Conservation (phyloP, 2,113 vertebrate species). For the Scartelaos histophorus region DNA sequence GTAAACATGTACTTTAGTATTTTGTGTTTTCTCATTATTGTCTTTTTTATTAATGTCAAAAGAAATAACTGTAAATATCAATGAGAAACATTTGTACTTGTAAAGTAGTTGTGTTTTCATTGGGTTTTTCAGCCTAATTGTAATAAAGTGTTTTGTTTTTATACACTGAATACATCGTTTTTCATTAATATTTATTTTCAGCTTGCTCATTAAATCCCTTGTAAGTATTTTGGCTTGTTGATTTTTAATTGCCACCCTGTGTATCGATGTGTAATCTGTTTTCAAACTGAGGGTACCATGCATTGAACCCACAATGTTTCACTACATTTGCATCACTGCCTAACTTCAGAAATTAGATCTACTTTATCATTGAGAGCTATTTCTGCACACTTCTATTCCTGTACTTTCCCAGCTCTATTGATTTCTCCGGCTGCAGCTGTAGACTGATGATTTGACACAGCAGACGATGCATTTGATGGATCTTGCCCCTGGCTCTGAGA, state of each 20-base stretch:
- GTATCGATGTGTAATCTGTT: too few relatives aligned
- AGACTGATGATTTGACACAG: neutral
- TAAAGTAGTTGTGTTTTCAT: slow-evolving; percentile 87
- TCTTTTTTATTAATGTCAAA: slow-evolving; percentile 73
- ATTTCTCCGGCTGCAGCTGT: neutral
- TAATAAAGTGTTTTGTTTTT: slow-evolving; percentile 94
- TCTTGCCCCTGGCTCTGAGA: slow-evolving; percentile 2
- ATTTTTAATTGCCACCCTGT: too few relatives aligned
- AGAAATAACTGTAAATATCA: slow-evolving; percentile 83
- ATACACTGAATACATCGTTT: slow-evolving; percentile 73
- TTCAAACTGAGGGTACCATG: neutral
- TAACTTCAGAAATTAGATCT: neutral
- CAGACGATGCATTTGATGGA: neutral
- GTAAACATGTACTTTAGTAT: slow-evolving; percentile 78
- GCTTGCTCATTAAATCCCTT: slow-evolving; percentile 61
- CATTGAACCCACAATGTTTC: too few relatives aligned
- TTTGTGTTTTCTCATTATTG: slow-evolving; percentile 67
- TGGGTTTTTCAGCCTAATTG: slow-evolving; percentile 80
- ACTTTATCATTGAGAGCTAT: neutral
- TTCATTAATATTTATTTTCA: slow-evolving; percentile 14
- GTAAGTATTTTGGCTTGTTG: slow-evolving; percentile 56
- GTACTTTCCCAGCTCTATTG: neutral
- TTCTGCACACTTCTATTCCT: neutral
- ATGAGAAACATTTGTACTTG: slow-evolving; percentile 86
- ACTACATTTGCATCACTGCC: neutral